These are phyloP conservation scores for Chrysolina oricalcia DNA, from an alignment of 2,888 invertebrate genomes.

Conservation along the genomic window DNA sequence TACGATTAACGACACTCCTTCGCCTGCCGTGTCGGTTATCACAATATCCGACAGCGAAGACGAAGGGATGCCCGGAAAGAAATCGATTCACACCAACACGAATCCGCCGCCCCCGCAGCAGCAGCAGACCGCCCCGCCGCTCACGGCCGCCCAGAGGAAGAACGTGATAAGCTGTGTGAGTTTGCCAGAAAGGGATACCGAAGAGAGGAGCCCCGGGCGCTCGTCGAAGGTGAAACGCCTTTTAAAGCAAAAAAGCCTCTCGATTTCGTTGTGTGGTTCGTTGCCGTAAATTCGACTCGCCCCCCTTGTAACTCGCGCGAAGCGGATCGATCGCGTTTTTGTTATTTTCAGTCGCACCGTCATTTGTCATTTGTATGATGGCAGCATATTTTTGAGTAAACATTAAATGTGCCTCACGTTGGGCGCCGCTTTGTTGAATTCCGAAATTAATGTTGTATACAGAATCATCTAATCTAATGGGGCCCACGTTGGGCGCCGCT, in stretches of 20 bases:
- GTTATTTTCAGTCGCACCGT: no score
- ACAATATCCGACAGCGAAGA: slow-evolving; percentile 97
- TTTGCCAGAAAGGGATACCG: slow-evolving; percentile 83
- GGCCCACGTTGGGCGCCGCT: no score
- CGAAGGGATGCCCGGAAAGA: slow-evolving; percentile 75
- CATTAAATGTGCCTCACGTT: no score
- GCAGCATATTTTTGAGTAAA: no score
- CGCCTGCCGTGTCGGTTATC: slow-evolving; percentile 95
- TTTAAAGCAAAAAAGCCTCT: background rate
- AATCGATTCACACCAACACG: slow-evolving; percentile 56
- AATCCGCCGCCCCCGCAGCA: slow-evolving; percentile 37
- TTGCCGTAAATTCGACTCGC: no score
- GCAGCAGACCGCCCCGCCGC: slow-evolving; percentile 53
- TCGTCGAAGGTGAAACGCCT: slow-evolving; percentile 69
- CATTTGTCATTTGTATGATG: no score
- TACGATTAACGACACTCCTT: slow-evolving; percentile 95
- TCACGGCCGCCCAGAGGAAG: slow-evolving; percentile 72
- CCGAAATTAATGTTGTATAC: no score
- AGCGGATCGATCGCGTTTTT: no score
- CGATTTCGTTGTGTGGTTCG: no score
- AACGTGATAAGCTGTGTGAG: slow-evolving; percentile 87
- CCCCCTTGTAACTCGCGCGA: no score
- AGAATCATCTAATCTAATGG: no score
- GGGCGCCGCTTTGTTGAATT: no score
- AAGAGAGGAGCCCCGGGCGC: slow-evolving; percentile 72